Conservation (phyloP, 2,113 vertebrate species). For the Seriola aureovittata region DNA sequence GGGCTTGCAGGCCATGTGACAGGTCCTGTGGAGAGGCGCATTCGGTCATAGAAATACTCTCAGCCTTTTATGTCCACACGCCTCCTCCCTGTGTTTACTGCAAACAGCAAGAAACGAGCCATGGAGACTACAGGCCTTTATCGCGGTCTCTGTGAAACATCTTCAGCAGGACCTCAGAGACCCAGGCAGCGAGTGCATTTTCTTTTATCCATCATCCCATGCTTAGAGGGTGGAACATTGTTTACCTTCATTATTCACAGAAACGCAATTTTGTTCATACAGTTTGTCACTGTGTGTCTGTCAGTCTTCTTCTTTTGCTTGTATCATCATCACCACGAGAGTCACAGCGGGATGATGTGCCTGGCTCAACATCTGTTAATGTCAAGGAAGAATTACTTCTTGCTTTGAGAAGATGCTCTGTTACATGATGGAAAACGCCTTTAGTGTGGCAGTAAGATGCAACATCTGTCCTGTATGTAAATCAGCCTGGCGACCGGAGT, state of each 20-base stretch:
- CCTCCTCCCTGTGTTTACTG: conserved; percentile 48
- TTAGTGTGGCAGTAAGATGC: conserved; percentile 42
- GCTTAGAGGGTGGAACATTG: conserved; percentile 5
- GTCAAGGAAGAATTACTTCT: conserved; percentile 59
- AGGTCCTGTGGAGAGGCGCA: conserved; percentile 49
- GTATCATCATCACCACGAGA: conserved; percentile 3
- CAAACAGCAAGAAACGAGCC: conserved; percentile 43
- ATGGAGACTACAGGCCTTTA: conserved; percentile 32
- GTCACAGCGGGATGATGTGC: conserved; percentile 27
- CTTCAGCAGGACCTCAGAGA: conserved; percentile 31
- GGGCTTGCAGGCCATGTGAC: conserved; percentile 58
- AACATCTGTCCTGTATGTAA: conserved; percentile 70
- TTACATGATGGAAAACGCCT: conserved; percentile 63
- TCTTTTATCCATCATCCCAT: conserved; percentile 36
- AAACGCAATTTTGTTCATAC: conserved; percentile 3
- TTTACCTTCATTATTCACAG: conserved; percentile 56
- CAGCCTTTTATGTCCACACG: conserved; percentile 44
- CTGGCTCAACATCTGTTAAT: conserved; percentile 67
- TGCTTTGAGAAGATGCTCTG: conserved; percentile 48
- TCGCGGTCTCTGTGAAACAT: conserved; percentile 38
- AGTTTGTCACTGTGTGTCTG: conserved; percentile 6
- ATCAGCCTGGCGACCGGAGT: conserved; percentile 28
- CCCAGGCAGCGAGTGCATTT: conserved; percentile 1
- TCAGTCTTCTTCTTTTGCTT: conserved; percentile 13
- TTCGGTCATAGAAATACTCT: conserved; percentile 59